phyloP scores from a whole-genome alignment of 2,797 vertebrate species.

The Platalea minor region DNA sequence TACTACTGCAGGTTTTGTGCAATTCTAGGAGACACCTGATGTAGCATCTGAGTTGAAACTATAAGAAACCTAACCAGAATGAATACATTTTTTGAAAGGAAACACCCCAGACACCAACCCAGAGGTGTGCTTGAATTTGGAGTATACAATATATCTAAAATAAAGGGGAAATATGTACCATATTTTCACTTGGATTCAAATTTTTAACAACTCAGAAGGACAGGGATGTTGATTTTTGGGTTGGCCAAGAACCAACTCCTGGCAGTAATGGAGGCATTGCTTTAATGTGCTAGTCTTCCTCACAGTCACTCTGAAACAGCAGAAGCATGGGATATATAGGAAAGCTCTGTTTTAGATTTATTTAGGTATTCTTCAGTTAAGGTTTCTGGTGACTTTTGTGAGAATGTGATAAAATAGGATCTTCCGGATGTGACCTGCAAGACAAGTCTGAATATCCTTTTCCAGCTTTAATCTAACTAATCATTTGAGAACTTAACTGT shows the following conservation, averaged over 20 bases:
- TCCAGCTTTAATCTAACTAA: background rate
- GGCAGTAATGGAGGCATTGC: background rate
- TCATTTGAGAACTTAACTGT: background rate
- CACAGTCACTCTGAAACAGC: background rate
- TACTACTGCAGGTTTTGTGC: background rate
- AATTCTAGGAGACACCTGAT: background rate
- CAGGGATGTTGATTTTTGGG: background rate
- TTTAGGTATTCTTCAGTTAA: background rate
- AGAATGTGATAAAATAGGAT: background rate
- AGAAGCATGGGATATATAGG: background rate
- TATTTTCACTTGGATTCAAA: background rate
- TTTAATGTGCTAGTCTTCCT: background rate
- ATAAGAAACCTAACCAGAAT: background rate
- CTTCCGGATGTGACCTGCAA: background rate
- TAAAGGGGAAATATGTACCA: background rate
- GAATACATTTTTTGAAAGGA: background rate
- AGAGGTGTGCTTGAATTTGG: background rate
- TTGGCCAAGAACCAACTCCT: background rate
- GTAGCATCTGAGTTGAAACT: background rate
- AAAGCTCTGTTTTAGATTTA: background rate
- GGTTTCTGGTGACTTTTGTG: background rate
- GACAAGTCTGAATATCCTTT: background rate
- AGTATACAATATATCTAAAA: background rate
- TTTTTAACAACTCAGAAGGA: background rate
- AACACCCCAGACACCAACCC: background rate